Evolutionary conservation across 1,140 invertebrate species (phyloP).

Genomic region (Eueides isabella): DNA sequence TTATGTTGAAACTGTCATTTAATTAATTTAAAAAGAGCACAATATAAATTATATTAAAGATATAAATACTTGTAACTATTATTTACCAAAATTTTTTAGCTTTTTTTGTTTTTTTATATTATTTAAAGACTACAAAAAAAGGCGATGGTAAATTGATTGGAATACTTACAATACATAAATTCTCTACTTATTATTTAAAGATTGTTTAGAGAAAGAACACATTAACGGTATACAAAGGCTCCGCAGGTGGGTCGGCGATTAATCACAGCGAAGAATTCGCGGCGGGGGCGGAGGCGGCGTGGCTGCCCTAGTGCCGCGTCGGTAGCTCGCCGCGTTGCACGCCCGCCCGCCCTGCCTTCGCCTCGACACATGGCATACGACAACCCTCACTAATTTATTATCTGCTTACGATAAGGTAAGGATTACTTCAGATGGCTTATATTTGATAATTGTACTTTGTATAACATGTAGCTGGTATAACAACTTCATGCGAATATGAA

Average conservation of each 20-base stretch:
- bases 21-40: too few relatives aligned
- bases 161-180: not conserved
- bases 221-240: slow-evolving; percentile 74
- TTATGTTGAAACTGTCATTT: too few relatives aligned
- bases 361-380: slow-evolving; percentile 27
- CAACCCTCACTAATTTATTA: slow-evolving; percentile 27
- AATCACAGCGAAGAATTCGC: slow-evolving; percentile 70
- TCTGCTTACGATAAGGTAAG: slow-evolving; percentile 47
- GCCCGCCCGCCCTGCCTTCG: slow-evolving; percentile 47
- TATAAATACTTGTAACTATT: too few relatives aligned
- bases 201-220: slow-evolving; percentile 71
- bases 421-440: not conserved
- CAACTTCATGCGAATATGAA: not conserved
- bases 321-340: slow-evolving; percentile 57
- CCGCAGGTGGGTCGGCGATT: slow-evolving; percentile 77
- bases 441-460: not conserved
- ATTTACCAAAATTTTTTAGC: too few relatives aligned
- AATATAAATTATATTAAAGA: too few relatives aligned
- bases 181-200: slow-evolving; percentile 25
- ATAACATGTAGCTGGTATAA: not conserved
- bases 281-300: slow-evolving; percentile 59
- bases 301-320: slow-evolving; percentile 71
- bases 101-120: not conserved
- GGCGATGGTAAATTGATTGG: not conserved
- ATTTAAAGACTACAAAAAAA: not conserved